Evolutionary conservation across 2,797 vertebrate genomes (phyloP).

Genomic region (Sebastes baramenuke): DNA sequence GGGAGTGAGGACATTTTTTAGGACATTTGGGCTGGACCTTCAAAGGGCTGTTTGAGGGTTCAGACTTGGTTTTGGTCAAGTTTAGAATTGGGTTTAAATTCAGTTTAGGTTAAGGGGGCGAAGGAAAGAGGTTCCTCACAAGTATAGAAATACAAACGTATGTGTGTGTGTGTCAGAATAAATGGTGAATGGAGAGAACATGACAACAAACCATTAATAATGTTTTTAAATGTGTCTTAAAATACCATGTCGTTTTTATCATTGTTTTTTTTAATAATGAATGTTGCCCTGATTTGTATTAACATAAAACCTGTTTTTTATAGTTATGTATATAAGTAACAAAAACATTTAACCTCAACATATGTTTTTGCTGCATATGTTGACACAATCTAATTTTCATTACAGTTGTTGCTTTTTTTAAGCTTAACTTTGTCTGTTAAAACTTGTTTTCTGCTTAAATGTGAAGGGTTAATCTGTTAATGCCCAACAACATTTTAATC

Average conservation of each 20-base stretch:
- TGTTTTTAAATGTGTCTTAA: not conserved
- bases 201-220: not conserved
- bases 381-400: not conserved
- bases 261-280: not conserved
- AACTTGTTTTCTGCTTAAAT: not conserved
- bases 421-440: not conserved
- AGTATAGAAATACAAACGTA: not conserved
- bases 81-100: not conserved
- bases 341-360: not conserved
- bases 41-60: not conserved
- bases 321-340: not conserved
- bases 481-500: not conserved
- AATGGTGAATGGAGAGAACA: not conserved
- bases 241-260: not conserved
- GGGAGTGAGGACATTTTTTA: not conserved
- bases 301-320: not conserved
- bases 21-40: not conserved
- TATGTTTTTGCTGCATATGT: not conserved
- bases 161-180: too few species aligned
- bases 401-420: not conserved
- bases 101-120: not conserved
- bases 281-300: not conserved
- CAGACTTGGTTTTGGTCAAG: not conserved
- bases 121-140: not conserved
- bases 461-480: not conserved